phyloP scores from a whole-genome alignment of 2,797 vertebrate genomes.

The Sebastes kiyomatsui region DNA sequence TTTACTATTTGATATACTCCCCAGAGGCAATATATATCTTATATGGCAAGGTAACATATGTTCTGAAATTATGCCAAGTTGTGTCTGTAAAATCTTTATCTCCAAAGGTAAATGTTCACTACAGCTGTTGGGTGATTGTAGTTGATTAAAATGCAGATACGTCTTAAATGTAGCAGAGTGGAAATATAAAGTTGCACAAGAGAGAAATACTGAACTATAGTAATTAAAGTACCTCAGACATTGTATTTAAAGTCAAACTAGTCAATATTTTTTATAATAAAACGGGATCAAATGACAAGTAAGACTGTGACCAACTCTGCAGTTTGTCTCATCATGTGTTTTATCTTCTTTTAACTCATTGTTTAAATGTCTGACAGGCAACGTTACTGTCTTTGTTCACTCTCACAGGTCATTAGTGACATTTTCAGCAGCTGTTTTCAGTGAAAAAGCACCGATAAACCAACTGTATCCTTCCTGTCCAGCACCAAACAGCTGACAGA shows the following conservation, averaged over 20 bases:
- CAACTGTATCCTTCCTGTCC: not conserved
- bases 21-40: not conserved
- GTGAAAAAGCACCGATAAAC: not conserved
- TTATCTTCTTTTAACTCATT: not conserved
- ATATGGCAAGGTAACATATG: not conserved
- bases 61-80: not conserved
- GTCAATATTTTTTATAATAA: not conserved
- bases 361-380: not conserved
- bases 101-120: slow-evolving; percentile 10
- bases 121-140: not conserved
- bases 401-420: too few species aligned
- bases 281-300: not conserved
- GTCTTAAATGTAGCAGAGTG: not conserved
- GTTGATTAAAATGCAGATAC: not conserved
- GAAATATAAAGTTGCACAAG: not conserved
- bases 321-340: not conserved
- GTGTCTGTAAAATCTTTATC: slow-evolving; percentile 1
- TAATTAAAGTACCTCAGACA: not conserved
- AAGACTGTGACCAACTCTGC: not conserved
- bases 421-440: not conserved
- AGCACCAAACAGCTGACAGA: not conserved
- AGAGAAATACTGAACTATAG: not conserved
- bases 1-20: not conserved
- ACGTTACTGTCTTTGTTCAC: too few species aligned
- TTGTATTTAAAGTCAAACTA: not conserved